phyloP scores from a whole-genome alignment of 2,113 vertebrate genomes.

The Galeopterus variegatus region DNA sequence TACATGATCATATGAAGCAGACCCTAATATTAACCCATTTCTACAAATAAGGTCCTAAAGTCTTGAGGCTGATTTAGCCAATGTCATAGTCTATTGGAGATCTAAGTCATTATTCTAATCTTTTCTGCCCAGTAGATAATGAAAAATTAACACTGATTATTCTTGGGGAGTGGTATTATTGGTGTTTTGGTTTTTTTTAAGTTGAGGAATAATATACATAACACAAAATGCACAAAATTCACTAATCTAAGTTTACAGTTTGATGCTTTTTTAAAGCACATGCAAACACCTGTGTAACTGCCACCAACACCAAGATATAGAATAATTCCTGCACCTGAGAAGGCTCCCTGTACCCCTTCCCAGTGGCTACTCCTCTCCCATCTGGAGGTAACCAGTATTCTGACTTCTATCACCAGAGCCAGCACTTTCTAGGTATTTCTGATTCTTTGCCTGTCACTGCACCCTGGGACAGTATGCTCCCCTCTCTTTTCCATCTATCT shows the following conservation, averaged over 20 bases:
- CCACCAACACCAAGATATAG: not conserved
- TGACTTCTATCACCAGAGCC: not conserved
- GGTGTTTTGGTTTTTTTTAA: not conserved
- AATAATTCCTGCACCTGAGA: not conserved
- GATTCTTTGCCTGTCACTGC: not conserved
- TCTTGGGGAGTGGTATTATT: not conserved
- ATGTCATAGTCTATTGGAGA: not conserved
- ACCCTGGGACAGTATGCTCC: too few relatives aligned
- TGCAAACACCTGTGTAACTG: not conserved
- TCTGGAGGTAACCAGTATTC: not conserved
- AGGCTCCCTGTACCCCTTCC: not conserved
- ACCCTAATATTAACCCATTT: not conserved
- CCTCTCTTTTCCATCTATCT: not conserved
- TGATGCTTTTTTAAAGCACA: not conserved
- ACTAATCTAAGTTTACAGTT: not conserved
- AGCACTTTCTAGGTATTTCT: not conserved
- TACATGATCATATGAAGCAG: not conserved
- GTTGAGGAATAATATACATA: not conserved
- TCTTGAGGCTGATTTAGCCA: not conserved
- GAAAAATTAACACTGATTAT: not conserved
- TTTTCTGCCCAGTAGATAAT: not conserved
- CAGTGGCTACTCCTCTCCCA: not conserved
- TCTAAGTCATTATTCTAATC: not conserved
- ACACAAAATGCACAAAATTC: not conserved
- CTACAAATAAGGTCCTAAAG: not conserved